Percentiles rank a stretch among this genome's conserved stretches.
These are phyloP conservation scores for Triops longicaudatus DNA, from an alignment of 1,140 invertebrate genomes.

Conservation along the genomic window DNA sequence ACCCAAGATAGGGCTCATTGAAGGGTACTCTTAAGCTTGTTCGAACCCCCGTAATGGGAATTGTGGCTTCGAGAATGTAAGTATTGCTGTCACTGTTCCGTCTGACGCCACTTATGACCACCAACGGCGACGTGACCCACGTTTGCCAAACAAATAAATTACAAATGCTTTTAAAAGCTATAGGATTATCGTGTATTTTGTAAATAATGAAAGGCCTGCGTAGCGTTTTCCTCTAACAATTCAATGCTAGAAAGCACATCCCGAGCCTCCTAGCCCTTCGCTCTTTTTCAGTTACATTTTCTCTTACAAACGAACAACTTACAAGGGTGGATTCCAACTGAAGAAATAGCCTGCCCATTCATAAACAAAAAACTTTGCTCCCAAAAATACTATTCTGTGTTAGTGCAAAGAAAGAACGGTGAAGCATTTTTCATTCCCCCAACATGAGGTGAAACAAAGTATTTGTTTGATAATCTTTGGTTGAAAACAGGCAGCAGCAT, in stretches of 20 bases:
- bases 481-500: neutral
- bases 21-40: too few relatives aligned
- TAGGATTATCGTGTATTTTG: neutral
- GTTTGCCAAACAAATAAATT: neutral
- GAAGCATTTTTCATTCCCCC: neutral
- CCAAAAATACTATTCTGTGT: neutral
- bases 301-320: neutral
- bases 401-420: neutral
- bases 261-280: neutral
- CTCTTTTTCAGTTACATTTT: neutral
- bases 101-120: too few relatives aligned
- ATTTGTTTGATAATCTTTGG: neutral
- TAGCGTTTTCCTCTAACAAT: neutral
- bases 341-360: neutral
- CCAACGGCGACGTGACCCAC: too few relatives aligned
- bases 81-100: too few relatives aligned
- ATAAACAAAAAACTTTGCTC: neutral
- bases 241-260: neutral
- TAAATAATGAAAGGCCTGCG: slow-evolving; percentile 1
- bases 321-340: neutral
- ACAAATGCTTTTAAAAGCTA: neutral
- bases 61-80: too few relatives aligned
- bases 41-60: too few relatives aligned
- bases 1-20: too few relatives aligned
- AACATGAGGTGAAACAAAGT: neutral